Evolutionary conservation across 53 echinoderm and acorn worm species (phyloP).

Genomic region (Antedon mediterranea): DNA sequence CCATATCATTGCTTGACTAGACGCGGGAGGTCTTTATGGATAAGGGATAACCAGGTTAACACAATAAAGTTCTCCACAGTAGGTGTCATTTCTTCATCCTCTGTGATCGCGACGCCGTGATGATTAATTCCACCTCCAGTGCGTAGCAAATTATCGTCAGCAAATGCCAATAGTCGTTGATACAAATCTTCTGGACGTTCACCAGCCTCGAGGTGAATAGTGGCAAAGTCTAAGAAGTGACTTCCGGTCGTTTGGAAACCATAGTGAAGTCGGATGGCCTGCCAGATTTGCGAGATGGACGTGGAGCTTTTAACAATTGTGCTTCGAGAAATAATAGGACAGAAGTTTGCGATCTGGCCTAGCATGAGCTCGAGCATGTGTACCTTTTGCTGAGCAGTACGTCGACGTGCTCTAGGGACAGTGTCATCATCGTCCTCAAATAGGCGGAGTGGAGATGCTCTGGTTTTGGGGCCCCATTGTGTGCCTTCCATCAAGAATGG

Average conservation of each 20-base stretch:
- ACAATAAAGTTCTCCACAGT: no score
- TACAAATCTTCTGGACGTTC: slow-evolving; percentile 22
- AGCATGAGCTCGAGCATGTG: slow-evolving; percentile 17
- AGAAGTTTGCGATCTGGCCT: slow-evolving; percentile 12
- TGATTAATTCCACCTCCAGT: neutral
- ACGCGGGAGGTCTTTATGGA: slow-evolving; percentile 3
- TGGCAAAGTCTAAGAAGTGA: slow-evolving; percentile 21
- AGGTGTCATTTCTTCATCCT: neutral
- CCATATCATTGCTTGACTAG: no score
- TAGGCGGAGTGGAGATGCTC: no score
- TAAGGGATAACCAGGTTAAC: no score
- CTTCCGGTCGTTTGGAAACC: slow-evolving; percentile 15
- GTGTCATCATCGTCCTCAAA: no score
- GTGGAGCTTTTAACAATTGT: slow-evolving; percentile 10
- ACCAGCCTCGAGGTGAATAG: neutral
- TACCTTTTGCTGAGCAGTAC: slow-evolving; percentile 9
- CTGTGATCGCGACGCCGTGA: slow-evolving; percentile 1
- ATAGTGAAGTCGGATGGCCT: slow-evolving; percentile 11
- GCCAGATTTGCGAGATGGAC: slow-evolving; percentile 11
- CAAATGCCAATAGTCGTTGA: slow-evolving; percentile 12
- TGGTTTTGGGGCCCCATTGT: no score
- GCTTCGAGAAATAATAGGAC: slow-evolving; percentile 7
- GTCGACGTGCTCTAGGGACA: neutral
- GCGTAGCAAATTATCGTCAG: slow-evolving; percentile 10
- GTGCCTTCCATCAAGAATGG: no score